Evolutionary conservation across 92 coral and sea anemone species (phyloP), one percentile per base, ranked within the genome.

Genomic region (Bergia puertoricense): DNA sequence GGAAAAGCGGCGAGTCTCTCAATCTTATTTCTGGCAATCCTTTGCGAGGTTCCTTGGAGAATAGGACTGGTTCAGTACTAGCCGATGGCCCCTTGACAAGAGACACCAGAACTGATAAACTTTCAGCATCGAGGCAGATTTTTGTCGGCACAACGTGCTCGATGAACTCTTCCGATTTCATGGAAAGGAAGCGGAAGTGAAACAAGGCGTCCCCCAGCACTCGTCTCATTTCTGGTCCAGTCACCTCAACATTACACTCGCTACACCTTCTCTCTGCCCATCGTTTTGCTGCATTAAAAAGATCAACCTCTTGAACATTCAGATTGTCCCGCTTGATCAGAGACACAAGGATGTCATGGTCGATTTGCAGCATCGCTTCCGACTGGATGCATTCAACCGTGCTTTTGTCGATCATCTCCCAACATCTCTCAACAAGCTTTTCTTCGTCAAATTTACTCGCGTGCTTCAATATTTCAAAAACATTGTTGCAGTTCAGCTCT

Each of bases 251-350:
- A 73, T 81, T 85, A 22, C 68, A 72, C 78, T 45, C 73, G 9
- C 80, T 81, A 81, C 95, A 93, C 42, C 89, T 89, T 67, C 73
- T 88, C 9, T 85, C 89, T 48, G 89, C 88, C 93, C 96, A 91
- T 38, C 89, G 76, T 66, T 46, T 77, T n/a, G 91, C 93, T 20
- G 92, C 88, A 15, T 86, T 66, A 76, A 93, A 89, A 15, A 93
- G 57, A 6, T 88, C 90, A 50, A 89, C 83, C 65, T 90, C 95
- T 30, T 86, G 85, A n/a, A 88, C 90, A 74, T 80, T 82, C 20
- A 91, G 45, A 14, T 87, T 51, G 48, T 93, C 95, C 48, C 92
- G 79, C 81, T 86, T 81, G 1, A 93, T 54, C 48, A 91, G 81
- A 7, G 89, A 79, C 7, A 77, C 86, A 38, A 93, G 90, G 16